A percentile compares a stretch with the other conserved stretches of the same genome.
phyloP scores from a whole-genome alignment of 1,140 invertebrate species.

The Cherax destructor region DNA sequence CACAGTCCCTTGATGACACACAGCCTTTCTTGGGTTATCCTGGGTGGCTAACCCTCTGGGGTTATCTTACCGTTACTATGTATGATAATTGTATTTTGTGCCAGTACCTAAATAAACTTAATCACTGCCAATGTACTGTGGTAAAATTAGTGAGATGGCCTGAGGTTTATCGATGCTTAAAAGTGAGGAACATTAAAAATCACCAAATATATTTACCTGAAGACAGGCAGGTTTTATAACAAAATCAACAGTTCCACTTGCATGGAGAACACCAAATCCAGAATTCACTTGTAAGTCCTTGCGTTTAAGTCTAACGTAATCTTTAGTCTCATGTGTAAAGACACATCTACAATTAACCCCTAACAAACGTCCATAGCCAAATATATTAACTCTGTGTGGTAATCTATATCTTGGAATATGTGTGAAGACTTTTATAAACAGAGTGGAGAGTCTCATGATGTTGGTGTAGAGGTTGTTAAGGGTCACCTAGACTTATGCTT shows the following conservation, averaged over 20 bases:
- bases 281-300: conserved; percentile 30
- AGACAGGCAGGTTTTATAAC: conserved; percentile 19
- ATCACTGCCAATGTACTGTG: too few relatives aligned
- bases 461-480: not conserved
- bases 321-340: conserved; percentile 14
- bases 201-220: conserved; percentile 20
- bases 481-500: not conserved
- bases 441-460: not conserved
- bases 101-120: too few relatives aligned
- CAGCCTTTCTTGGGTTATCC: too few relatives aligned
- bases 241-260: conserved; percentile 25
- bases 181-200: too few relatives aligned
- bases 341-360: not conserved
- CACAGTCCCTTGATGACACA: too few relatives aligned
- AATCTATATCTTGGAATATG: not conserved
- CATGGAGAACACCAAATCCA: conserved; percentile 33
- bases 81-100: too few relatives aligned
- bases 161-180: too few relatives aligned
- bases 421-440: not conserved
- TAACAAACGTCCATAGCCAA: too few relatives aligned
- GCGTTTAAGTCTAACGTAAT: conserved; percentile 28
- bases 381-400: too few relatives aligned
- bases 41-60: too few relatives aligned
- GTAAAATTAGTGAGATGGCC: too few relatives aligned
- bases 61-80: too few relatives aligned